A percentile compares a stretch with the other conserved stretches of the same genome.
phyloP scores from a whole-genome alignment of 1,140 invertebrate genomes.

The Saxidomus purpurata region DNA sequence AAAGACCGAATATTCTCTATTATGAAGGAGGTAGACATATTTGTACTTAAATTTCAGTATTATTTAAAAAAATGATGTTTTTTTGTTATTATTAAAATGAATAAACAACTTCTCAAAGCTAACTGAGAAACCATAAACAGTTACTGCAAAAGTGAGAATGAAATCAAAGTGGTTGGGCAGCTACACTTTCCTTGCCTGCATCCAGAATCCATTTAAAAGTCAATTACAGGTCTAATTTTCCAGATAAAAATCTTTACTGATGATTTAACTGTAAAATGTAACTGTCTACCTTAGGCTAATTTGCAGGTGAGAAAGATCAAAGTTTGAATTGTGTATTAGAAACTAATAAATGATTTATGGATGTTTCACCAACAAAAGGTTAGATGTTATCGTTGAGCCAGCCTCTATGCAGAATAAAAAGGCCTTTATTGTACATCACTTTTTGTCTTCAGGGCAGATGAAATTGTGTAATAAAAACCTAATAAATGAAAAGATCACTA shows the following conservation, averaged over 20 bases:
- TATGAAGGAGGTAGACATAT: no score
- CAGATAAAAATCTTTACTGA: conserved; percentile 21
- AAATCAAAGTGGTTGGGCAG: background rate
- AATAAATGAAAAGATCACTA: background rate
- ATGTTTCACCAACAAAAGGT: conserved; percentile 10
- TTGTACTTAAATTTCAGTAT: no score
- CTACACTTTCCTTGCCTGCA: background rate
- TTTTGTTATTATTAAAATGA: no score
- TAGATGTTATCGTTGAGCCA: background rate
- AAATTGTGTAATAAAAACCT: background rate
- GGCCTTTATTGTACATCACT: no score
- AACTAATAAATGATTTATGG: conserved; percentile 39
- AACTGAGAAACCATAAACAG: no score
- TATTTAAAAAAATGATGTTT: no score
- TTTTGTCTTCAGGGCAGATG: background rate
- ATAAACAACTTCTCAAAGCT: no score
- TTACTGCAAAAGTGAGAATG: background rate
- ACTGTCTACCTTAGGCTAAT: background rate
- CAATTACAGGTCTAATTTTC: conserved; percentile 24
- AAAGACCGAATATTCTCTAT: no score
- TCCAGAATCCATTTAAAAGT: conserved; percentile 19
- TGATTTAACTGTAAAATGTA: conserved; percentile 19
- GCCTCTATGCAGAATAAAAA: background rate
- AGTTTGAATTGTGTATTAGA: conserved; percentile 25
- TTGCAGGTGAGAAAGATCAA: conserved; percentile 28